phyloP scores from a whole-genome alignment of 2,113 vertebrate species.

The Oenanthe melanoleuca region DNA sequence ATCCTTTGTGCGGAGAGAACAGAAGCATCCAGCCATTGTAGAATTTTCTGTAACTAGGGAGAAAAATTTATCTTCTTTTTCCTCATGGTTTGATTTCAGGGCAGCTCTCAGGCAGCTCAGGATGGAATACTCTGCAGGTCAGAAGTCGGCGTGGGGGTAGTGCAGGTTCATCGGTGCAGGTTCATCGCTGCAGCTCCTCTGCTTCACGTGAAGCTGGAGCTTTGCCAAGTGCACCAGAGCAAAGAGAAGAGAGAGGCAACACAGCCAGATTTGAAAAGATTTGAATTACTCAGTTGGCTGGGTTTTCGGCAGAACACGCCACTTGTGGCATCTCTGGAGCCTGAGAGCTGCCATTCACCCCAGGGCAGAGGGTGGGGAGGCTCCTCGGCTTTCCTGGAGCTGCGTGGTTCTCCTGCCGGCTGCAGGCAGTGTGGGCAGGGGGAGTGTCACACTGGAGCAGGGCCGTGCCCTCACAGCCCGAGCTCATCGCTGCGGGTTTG shows the following conservation, averaged over 20 bases:
- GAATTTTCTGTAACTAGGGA: neutral
- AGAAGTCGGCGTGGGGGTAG: neutral
- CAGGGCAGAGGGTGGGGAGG: neutral
- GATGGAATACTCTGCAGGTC: neutral
- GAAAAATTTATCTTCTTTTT: neutral
- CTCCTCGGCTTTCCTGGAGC: neutral
- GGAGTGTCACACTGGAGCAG: too few species aligned
- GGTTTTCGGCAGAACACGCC: neutral
- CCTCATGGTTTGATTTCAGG: neutral
- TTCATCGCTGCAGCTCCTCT: neutral
- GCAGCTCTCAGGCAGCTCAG: neutral
- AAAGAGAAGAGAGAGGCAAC: neutral
- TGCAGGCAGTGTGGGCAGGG: neutral
- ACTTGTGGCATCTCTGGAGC: neutral
- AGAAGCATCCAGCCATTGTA: neutral
- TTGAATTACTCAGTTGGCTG: neutral
- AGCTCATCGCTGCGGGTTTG: too few species aligned
- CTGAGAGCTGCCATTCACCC: neutral
- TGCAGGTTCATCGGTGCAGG: neutral
- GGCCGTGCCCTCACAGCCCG: too few species aligned
- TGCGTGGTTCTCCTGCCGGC: rapidly evolving
- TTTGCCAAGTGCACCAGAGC: neutral
- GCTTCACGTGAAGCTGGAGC: neutral
- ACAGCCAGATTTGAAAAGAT: neutral
- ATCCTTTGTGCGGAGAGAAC: neutral